phyloP scores from a whole-genome alignment of 2,888 invertebrate species.

The Bugulina stolonifera region DNA sequence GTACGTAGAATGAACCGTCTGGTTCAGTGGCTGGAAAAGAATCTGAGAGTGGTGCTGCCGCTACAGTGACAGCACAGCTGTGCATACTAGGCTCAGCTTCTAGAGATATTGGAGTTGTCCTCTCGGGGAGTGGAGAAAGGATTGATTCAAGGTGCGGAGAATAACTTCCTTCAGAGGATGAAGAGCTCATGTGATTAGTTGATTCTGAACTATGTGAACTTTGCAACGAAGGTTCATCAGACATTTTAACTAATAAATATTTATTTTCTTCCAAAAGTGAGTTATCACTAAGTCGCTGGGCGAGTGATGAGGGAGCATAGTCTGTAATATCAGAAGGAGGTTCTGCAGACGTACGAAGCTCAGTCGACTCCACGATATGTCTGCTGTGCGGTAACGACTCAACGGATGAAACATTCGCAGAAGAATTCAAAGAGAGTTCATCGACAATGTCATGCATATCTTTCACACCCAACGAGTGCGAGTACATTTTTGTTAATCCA shows the following conservation, averaged over 20 bases:
- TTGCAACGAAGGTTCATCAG: neutral
- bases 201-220: neutral
- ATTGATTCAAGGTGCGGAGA: neutral
- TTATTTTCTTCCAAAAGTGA: neutral
- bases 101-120: neutral
- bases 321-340: neutral
- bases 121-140: neutral
- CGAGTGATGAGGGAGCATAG: neutral
- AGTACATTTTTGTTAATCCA: neutral
- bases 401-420: neutral
- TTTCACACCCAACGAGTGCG: neutral
- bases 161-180: neutral
- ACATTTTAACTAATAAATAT: neutral
- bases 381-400: neutral
- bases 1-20: neutral
- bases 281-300: neutral
- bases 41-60: neutral
- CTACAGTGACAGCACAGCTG: neutral
- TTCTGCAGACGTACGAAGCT: neutral
- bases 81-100: neutral
- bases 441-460: conserved; percentile 20
- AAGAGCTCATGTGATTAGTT: neutral
- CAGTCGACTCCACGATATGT: too few species aligned
- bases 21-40: neutral
- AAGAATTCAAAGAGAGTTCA: neutral